Evolutionary conservation across 2,888 invertebrate genomes (phyloP), one percentile per base, ranked within the genome.

Genomic region (Phalangium opilio): DNA sequence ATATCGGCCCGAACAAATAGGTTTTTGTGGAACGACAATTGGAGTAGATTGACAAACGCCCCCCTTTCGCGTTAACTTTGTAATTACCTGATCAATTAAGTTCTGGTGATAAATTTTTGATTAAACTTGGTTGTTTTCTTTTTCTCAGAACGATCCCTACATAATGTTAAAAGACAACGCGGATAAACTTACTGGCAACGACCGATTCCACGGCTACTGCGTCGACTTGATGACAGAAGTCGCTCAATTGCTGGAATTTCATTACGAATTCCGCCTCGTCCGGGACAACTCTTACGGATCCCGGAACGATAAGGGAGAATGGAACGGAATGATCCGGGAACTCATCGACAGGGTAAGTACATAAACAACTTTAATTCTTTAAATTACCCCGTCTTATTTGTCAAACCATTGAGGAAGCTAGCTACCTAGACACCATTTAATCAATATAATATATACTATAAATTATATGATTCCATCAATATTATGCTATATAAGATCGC

Each of bases 221-320:
- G 79, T 91, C 45, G 91, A 93, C 62, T 68, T 93, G 14, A 80
- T 93, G 47, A 73, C 81, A 32, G 81, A 85, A 62, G 70, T 93
- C 40, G 74, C 84, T 11, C 73, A 76, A 61, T 74, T 79, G 61
- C 72, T 85, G 17, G 79, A 80, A 36, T 90, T 91, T 65, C 82
- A 80, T 60, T 91, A 82, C 61, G 79, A 79, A 0, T 82, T 90
- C 54, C 74, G 78, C 39, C 71, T 83, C 44, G 84, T 84, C 61
- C 74, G 73, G 15, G 83, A 84, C 62, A 77, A 78, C 14, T 74
- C 75, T 15, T 84, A 86, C 61, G 89, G 87, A 0, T 74, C 75
- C 1, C 70, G 72, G 11, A 64, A 62, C 67, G 47, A 70, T 63
- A 44, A 78, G 33, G 64, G 64, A 18, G 58, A 59, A 15, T 73